Base-by-base conservation (phyloP, 2,113 vertebrate species). In the Seriola quinqueradiata region DNA sequence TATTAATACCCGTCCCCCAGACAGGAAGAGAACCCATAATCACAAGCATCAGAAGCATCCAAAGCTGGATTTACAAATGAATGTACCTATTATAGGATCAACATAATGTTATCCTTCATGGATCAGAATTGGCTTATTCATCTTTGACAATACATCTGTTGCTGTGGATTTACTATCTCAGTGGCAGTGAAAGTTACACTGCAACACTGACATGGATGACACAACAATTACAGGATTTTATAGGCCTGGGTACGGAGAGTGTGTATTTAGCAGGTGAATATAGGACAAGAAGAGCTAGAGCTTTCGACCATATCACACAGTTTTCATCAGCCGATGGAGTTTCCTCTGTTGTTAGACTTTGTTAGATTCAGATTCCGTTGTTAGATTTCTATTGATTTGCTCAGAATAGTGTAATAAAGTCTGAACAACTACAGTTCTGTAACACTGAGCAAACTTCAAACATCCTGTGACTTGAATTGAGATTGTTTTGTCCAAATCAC, bases 21-120 rank as follows among this genome's bases (percentile, higher is more conserved):
- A 54, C 66, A 65, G 59, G 54, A 2, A 54, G 54, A 25, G 54
- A n/a, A 12, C 54, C 3, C 4, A 57, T 21, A 44, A 59, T 40
- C 42, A 67, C 34, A 68, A n/a, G 34, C 54, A 28, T 14, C n/a
- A 70, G 59, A 1, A 28, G 19, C 63, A 57, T 50, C 21, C 19
- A 25, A 10, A 50, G 23, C 44, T 61, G 17, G 34, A 81, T 64
- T 48, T 48, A 21, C 34, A 65, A 50, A 72, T 64, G 8, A 55
- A 70, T 52, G 11, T 17, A 36, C 13, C 38, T 40, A 40, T 55
- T 28, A 52, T 44, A 60, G 46, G 6, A 57, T 64, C 25, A 59
- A 58, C 58, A 55, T 68, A 55, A 63, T 79, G 23, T 64, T 50
- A 68, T 87, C 60, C 55, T 38, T 66, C 16, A 17, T 16, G 16